These are phyloP conservation scores for Coracopsis vasa DNA, from an alignment of 2,113 vertebrate species.

Conservation along the genomic window DNA sequence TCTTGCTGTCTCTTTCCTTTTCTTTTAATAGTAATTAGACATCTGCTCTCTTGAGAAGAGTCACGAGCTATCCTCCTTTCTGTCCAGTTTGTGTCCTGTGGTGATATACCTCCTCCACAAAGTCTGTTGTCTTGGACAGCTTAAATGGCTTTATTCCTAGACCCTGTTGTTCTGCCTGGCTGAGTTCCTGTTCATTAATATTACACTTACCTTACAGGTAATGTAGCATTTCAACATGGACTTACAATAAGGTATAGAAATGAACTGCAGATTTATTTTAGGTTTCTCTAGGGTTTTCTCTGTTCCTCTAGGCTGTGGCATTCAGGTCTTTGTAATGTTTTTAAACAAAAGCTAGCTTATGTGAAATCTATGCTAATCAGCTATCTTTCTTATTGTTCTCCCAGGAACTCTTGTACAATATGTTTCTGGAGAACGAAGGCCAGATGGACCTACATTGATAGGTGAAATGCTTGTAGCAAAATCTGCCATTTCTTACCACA, in stretches of 20 bases:
- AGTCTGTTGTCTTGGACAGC: slow-evolving; percentile 52
- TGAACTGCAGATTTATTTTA: neutral
- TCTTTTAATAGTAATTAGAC: slow-evolving; percentile 20
- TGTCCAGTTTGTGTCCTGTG: slow-evolving; percentile 53
- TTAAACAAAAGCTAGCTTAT: neutral
- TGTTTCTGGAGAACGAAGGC: neutral
- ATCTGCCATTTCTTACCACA: neutral
- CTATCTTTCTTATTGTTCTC: neutral
- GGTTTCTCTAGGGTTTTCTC: neutral
- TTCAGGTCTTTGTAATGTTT: neutral
- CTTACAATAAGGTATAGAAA: neutral
- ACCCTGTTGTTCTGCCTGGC: slow-evolving; percentile 1
- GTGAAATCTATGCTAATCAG: neutral
- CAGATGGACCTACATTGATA: neutral
- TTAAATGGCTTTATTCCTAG: neutral
- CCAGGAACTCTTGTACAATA: neutral
- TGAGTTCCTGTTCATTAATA: neutral
- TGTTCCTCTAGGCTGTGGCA: neutral
- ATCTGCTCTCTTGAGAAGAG: slow-evolving; percentile 24
- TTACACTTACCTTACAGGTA: neutral
- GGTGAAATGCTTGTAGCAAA: neutral
- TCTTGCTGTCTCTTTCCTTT: neutral
- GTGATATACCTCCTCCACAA: slow-evolving; percentile 30
- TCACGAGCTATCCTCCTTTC: neutral
- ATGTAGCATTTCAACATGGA: neutral